phyloP scores from a whole-genome alignment of 2,797 vertebrate species.

The Stomatorhinus walkeri region DNA sequence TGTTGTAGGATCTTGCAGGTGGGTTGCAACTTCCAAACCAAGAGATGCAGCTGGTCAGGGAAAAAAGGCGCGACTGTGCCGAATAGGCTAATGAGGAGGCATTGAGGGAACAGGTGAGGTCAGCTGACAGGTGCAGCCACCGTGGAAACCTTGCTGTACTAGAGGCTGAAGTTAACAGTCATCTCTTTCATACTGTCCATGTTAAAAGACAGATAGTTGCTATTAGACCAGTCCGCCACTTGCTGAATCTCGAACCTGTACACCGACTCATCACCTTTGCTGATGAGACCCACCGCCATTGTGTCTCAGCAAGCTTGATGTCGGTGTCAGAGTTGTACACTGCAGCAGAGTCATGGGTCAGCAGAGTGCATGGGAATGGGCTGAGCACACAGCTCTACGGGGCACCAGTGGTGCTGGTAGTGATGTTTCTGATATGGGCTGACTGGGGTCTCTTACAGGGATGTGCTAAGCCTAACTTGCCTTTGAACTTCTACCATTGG shows the following conservation, averaged over 20 bases:
- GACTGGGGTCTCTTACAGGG: background rate
- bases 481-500: background rate
- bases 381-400: background rate
- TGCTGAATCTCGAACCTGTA: background rate
- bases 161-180: background rate
- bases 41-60: background rate
- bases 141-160: background rate
- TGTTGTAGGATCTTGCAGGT: background rate
- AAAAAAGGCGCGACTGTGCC: background rate
- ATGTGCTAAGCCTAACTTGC: background rate
- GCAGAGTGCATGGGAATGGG: background rate
- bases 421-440: background rate
- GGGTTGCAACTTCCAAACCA: background rate
- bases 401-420: background rate
- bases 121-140: background rate
- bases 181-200: background rate
- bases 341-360: background rate
- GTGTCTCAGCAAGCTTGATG: background rate
- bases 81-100: background rate
- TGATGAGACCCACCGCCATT: background rate
- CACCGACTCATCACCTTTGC: background rate
- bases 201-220: background rate
- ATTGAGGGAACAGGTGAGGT: background rate
- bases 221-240: background rate
- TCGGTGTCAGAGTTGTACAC: background rate